Conservation (phyloP, 2,113 vertebrate genomes). For the Prunella fulvescens region DNA sequence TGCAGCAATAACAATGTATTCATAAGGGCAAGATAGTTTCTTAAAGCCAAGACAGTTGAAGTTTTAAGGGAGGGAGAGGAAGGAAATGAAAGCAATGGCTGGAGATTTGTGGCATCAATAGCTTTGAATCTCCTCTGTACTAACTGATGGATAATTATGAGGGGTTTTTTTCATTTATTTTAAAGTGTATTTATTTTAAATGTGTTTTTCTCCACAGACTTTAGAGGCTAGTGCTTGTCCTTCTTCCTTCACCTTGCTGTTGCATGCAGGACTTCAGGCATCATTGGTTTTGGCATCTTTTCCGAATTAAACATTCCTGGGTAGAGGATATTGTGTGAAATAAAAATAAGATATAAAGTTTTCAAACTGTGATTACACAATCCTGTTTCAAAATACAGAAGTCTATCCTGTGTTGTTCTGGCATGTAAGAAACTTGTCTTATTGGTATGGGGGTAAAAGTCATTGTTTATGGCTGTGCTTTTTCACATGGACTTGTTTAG, state of each 20-base stretch:
- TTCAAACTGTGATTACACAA: background rate
- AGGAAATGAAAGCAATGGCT: background rate
- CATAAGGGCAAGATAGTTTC: background rate
- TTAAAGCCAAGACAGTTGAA: background rate
- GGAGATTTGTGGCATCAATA: background rate
- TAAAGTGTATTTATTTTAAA: background rate
- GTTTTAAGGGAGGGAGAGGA: background rate
- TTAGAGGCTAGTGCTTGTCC: background rate
- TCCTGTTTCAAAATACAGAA: background rate
- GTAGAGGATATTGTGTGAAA: background rate
- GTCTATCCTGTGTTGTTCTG: background rate
- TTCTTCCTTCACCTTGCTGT: background rate
- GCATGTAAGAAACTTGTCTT: background rate
- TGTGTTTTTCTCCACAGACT: background rate
- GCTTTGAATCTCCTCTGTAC: background rate
- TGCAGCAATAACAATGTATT: background rate
- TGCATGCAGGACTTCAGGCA: background rate
- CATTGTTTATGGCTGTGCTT: fast-evolving
- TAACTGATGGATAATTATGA: background rate
- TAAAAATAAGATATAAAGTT: background rate
- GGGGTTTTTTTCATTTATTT: background rate
- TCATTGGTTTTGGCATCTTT: background rate
- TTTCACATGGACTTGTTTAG: background rate
- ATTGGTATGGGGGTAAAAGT: background rate
- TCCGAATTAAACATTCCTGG: background rate